Evolutionary conservation across 2,113 vertebrate species (phyloP), one percentile per base, ranked within the genome.

Genomic region (Tretioscincus oriximinensis): DNA sequence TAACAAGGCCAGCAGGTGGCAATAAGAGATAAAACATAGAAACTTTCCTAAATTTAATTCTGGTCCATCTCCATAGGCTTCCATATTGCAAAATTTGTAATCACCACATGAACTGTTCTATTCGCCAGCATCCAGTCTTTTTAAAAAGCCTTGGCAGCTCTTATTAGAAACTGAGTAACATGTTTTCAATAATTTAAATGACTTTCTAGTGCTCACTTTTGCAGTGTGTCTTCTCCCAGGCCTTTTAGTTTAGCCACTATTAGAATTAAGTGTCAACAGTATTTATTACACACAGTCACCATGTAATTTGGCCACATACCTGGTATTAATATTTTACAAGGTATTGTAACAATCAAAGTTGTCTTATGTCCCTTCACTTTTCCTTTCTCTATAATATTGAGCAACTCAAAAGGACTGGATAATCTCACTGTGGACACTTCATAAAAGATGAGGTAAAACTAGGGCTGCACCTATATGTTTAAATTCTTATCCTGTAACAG

Each of bases 1-100:
- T 65, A 35, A 28, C 58, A 58, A 26, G 29, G 84, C 78, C 92
- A 88, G 90, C 81, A 92, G 91, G 76, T 90, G 92, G 90, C 90
- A 93, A 87, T 51, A 89, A 66, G 29, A 69, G n/a, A 78, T 89
- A 85, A 86, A 47, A 72, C 89, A 89, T 78, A 20, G 1, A 14
- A 74, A 54, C 64, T 41, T 1, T 3, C 9, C 47, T 49, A 9
- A 1, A 14, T 66, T 41, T 22, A 65, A 28, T 51, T 77, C 61
- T 35, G 49, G 28, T 58, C 78, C 51, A 84, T 29, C 14, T 26
- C 41, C 20, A 60, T 77, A 68, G 45, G 28, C 66, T 78, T 31
- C 29, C 82, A 78, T 75, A 26, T 67, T 61, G 81, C 76, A 88
- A 76, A 87, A 82, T 71, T 77, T 0, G 2, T 58, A 35, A 51